These are phyloP conservation scores for Nymphalis io DNA, from an alignment of 1,140 invertebrate genomes.

Conservation along the genomic window DNA sequence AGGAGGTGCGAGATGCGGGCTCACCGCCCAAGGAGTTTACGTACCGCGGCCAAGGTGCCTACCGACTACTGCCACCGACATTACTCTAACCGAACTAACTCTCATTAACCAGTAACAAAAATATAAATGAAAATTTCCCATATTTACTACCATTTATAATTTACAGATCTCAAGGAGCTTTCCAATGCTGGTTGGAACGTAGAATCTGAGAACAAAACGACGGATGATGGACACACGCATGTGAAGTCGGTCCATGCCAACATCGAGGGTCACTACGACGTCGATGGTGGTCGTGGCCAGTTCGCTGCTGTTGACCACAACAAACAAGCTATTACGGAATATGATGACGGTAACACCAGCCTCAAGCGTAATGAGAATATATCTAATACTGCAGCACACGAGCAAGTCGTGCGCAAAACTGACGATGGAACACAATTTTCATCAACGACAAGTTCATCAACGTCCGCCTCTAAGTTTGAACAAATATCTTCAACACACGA, in stretches of 20 bases:
- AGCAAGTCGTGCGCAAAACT: slow-evolving; percentile 82
- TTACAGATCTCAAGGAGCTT: slow-evolving; percentile 75
- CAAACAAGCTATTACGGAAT: slow-evolving; percentile 80
- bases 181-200: slow-evolving; percentile 78
- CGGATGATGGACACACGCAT: slow-evolving; percentile 74
- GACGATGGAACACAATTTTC: slow-evolving; percentile 76
- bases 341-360: slow-evolving; percentile 84
- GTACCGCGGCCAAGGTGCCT: slow-evolving; percentile 77
- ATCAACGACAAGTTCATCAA: slow-evolving; percentile 74
- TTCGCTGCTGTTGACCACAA: slow-evolving; percentile 83
- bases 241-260: slow-evolving; percentile 69
- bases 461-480: slow-evolving; percentile 72
- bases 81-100: slow-evolving; percentile 69
- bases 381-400: slow-evolving; percentile 82
- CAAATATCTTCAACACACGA: slow-evolving; percentile 65
- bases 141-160: slow-evolving; percentile 29
- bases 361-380: slow-evolving; percentile 81
- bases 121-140: slow-evolving; percentile 6
- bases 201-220: slow-evolving; percentile 70
- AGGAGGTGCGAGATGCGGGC: slow-evolving; percentile 88
- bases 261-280: slow-evolving; percentile 81
- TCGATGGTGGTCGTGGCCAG: slow-evolving; percentile 82
- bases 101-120: slow-evolving; percentile 67
- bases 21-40: slow-evolving; percentile 85
- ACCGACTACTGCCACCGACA: slow-evolving; percentile 49